Percentiles rank a stretch among this genome's conserved stretches.
Conservation (phyloP, 2,113 vertebrate species). For the Dicentrarchus labrax region DNA sequence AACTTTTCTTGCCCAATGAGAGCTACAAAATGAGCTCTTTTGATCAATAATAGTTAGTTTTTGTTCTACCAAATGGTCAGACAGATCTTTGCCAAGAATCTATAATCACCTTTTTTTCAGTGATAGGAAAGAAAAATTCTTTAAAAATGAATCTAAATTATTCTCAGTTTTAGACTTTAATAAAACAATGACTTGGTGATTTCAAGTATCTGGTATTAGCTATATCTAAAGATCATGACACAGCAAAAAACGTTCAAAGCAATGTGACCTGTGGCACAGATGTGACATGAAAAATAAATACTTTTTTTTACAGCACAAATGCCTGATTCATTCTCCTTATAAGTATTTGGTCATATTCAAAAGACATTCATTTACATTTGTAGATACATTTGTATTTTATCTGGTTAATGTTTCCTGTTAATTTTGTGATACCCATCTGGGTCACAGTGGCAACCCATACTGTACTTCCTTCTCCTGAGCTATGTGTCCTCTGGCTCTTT, state of each 20-base stretch:
- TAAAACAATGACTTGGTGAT: neutral
- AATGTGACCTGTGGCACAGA: neutral
- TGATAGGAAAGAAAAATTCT: neutral
- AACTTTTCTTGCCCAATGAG: conserved; percentile 47
- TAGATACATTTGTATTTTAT: too few species aligned
- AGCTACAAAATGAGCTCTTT: conserved; percentile 41
- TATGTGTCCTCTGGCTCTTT: neutral
- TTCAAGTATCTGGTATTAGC: neutral
- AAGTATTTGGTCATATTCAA: too few species aligned
- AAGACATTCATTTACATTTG: neutral
- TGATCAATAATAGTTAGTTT: conserved; percentile 65
- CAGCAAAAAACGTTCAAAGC: neutral
- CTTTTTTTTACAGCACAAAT: neutral
- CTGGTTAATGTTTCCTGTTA: too few species aligned
- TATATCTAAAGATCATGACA: neutral
- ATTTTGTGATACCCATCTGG: too few species aligned
- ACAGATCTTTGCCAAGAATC: conserved; percentile 44
- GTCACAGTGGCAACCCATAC: neutral
- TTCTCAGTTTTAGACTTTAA: neutral
- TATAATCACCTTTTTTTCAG: conserved; percentile 11
- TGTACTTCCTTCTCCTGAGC: neutral
- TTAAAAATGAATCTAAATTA: neutral
- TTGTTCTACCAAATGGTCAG: conserved; percentile 41
- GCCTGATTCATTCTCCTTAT: neutral
- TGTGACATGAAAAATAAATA: neutral